Percentiles rank a stretch among this genome's conserved stretches.
Evolutionary conservation across 2,113 vertebrate species (phyloP).

Genomic region (Salvelinus namaycush): DNA sequence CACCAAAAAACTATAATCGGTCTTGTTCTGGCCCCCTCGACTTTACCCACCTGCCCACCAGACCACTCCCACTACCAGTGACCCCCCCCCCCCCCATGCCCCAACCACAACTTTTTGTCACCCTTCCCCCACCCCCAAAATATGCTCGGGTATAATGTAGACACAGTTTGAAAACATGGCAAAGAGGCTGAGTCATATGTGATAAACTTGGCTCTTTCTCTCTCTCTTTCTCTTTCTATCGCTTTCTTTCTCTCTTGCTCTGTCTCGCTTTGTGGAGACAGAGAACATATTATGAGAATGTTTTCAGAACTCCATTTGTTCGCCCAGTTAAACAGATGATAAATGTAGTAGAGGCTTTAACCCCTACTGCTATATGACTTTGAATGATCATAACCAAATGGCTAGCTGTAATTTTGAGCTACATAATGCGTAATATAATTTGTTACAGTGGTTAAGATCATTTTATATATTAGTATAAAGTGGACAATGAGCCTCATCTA

Average conservation of each 20-base stretch:
- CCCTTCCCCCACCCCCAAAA: conserved; percentile 27
- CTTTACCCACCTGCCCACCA: conserved; percentile 55
- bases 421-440: not conserved
- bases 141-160: conserved; percentile 48
- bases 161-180: conserved; percentile 49
- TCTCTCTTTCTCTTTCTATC: conserved; percentile 8
- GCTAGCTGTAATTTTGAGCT: not conserved
- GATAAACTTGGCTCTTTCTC: conserved; percentile 53
- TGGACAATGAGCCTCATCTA: not conserved
- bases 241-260: conserved; percentile 37
- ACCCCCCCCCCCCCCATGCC: not conserved
- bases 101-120: conserved; percentile 30
- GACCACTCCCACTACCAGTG: not conserved
- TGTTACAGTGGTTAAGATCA: not conserved
- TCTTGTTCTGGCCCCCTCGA: conserved; percentile 30
- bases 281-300: not conserved
- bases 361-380: not conserved
- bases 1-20: conserved; percentile 45
- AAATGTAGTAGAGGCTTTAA: not conserved
- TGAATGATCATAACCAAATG: not conserved
- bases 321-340: not conserved
- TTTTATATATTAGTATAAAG: not conserved
- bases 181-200: conserved; percentile 62
- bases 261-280: not conserved
- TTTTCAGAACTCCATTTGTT: not conserved